Conservation (phyloP, 2,888 invertebrate genomes). For the Seira ritae region DNA sequence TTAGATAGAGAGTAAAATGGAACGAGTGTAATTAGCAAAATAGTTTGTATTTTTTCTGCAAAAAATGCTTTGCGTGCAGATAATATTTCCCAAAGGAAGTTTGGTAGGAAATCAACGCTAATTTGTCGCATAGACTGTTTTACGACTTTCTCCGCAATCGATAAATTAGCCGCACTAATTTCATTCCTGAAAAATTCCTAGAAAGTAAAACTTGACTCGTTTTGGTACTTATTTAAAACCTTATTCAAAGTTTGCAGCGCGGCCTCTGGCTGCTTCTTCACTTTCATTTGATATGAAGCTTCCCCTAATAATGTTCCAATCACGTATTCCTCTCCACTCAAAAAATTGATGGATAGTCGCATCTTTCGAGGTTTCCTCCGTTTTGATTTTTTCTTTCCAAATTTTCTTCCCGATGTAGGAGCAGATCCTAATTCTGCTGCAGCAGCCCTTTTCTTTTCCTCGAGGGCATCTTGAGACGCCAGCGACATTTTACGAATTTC, state of each 20-base stretch:
- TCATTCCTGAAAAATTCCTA: background rate
- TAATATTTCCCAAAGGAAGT: background rate
- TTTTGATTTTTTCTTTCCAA: slow-evolving; percentile 53
- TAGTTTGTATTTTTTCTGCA: background rate
- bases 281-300: slow-evolving; percentile 70
- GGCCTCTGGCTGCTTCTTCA: slow-evolving; percentile 67
- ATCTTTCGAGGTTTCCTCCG: slow-evolving; percentile 72
- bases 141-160: background rate
- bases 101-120: background rate
- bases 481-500: slow-evolving; percentile 73
- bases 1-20: slow-evolving; percentile 2
- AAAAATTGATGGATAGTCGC: slow-evolving; percentile 65
- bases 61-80: background rate
- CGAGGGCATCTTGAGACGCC: slow-evolving; percentile 70
- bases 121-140: background rate
- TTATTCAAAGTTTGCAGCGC: slow-evolving; percentile 56
- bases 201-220: background rate
- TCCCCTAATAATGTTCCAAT: slow-evolving; percentile 70
- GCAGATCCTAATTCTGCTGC: slow-evolving; percentile 19
- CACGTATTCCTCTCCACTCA: slow-evolving; percentile 72
- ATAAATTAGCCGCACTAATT: slow-evolving; percentile 1
- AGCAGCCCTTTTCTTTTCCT: slow-evolving; percentile 63
- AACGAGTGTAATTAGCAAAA: background rate
- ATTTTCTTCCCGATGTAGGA: slow-evolving; percentile 44
- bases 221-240: background rate